Base-by-base conservation (phyloP, 1,140 invertebrate species). In the Atopsyche davidsoni region DNA sequence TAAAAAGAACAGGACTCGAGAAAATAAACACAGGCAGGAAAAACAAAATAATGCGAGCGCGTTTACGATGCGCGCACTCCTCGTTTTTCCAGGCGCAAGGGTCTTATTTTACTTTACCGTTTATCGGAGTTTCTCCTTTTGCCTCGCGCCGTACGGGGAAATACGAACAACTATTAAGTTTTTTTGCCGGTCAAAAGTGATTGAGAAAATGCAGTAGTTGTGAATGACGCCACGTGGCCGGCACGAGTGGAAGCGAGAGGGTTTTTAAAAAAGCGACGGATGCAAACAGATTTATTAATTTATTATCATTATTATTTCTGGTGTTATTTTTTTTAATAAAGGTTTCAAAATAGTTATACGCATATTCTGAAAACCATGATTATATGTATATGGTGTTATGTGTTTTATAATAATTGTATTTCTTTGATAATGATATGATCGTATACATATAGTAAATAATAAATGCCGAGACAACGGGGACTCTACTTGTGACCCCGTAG, bases 31-130 rank as follows among this genome's bases (percentile, higher is more conserved):
- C 46, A 17, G 24, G 21, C 32, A 21, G 53, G 53, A 55, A 55
- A 55, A 55, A 55, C 47, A 39, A 55, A 51, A 51, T 51, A 45
- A 51, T 44, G 31, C 31, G 53, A 47, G 39, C 49, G 40, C 46
- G 25, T 55, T 55, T 55, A 55, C 53, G 48, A 51, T 51, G 44
- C 51, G 24, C 38, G 21, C 53, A 42, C 42, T 51, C 51, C 51
- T 55, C 51, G 48, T 47, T 55, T 54, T 55, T 48, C 53, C 32
- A 51, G 11, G 22, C 23, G 32, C 24, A 22, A 24, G 43, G 22
- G 48, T 46, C 50, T 52, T 52, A 46, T 51, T 55, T 47, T 55
- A 43, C 36, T 55, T 55, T 55, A 51, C 53, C 34, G 53, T 51
- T 55, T 35, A 34, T 34, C 10, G 3, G 14, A 18, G 22, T 17